Evolutionary conservation across 2,888 invertebrate genomes (phyloP).

Genomic region (Autographa gamma): DNA sequence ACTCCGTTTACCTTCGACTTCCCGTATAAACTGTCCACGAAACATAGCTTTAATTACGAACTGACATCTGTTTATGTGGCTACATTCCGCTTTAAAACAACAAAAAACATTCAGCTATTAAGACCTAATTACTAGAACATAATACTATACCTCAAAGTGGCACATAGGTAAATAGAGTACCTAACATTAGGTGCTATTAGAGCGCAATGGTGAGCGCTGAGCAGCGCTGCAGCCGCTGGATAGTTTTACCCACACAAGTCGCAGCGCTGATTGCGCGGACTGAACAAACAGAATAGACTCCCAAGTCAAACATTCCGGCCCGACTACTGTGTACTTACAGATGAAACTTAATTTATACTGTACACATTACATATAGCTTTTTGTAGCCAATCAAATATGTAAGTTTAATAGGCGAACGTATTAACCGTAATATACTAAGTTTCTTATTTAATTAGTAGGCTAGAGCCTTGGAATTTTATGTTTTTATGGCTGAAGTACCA

Average conservation of each 20-base stretch:
- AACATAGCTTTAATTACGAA: too few relatives aligned
- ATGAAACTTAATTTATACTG: conserved; percentile 60
- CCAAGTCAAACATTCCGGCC: conserved; percentile 70
- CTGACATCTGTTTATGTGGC: too few relatives aligned
- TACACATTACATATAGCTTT: conserved; percentile 41
- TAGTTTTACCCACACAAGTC: conserved; percentile 54
- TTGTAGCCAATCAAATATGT: conserved; percentile 50
- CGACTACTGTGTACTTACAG: conserved; percentile 56
- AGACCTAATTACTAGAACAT: neutral
- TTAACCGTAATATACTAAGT: conserved; percentile 27
- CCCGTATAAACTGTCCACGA: too few relatives aligned
- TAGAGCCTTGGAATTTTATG: too few relatives aligned
- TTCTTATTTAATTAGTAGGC: too few relatives aligned
- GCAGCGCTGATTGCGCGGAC: conserved; percentile 75
- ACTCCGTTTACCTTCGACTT: too few relatives aligned
- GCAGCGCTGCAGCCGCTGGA: conserved; percentile 43
- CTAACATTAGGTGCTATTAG: conserved; percentile 34
- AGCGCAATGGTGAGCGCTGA: conserved; percentile 28
- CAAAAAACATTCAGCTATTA: too few relatives aligned
- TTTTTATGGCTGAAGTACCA: too few relatives aligned
- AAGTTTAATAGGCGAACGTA: conserved; percentile 22
- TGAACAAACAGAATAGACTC: conserved; percentile 71
- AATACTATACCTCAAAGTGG: neutral
- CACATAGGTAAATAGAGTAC: neutral
- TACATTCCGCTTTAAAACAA: too few relatives aligned